Base-by-base conservation (phyloP, 2,888 invertebrate genomes). In the Venusia cambrica region DNA sequence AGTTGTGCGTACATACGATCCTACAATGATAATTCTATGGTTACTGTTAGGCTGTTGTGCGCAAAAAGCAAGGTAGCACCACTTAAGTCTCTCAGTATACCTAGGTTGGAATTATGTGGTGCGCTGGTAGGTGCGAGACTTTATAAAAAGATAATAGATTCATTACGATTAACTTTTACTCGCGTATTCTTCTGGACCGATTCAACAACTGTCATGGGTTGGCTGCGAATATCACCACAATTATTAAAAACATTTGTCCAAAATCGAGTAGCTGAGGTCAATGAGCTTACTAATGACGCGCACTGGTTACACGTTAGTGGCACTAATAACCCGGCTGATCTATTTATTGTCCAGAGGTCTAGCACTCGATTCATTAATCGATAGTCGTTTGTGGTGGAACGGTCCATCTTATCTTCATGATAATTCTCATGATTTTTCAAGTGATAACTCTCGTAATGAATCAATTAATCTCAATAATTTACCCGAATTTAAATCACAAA, bases 371-470 rank as follows among this genome's bases (percentile, higher is more conserved):
- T 42, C 41, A 16, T 7, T 45, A 13, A 12, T 4, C 4, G 3
- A 41, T 0, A 37, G 48, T 14, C 4, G 19, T 1, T 15, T 53
- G 5, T 53, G 51, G 50, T 53, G 47, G 44, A 8, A 37, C 2
- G 51, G 51, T 5, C 48, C 48, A 2, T 1, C 8, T 9, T 19
- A 3, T n/a, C n/a, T n/a, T n/a, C n/a, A n/a, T n/a, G n/a, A n/a
- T n/a, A n/a, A n/a, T n/a, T n/a, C n/a, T n/a, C n/a, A n/a, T n/a
- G n/a, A n/a, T n/a, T n/a, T n/a, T n/a, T n/a, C n/a, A 4, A 2
- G 4, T 9, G 9, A 19, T 2, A 19, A 8, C 1, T 2, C 9
- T n/a, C 9, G 9, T 9, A 9, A 19, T 9, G 9, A 8, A 19
- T 9, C 8, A 19, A 19, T 8, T 9, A 9, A 8, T n/a, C n/a